Conservation (phyloP, 2,797 vertebrate genomes). For the Pseudopleuronectes americanus region DNA sequence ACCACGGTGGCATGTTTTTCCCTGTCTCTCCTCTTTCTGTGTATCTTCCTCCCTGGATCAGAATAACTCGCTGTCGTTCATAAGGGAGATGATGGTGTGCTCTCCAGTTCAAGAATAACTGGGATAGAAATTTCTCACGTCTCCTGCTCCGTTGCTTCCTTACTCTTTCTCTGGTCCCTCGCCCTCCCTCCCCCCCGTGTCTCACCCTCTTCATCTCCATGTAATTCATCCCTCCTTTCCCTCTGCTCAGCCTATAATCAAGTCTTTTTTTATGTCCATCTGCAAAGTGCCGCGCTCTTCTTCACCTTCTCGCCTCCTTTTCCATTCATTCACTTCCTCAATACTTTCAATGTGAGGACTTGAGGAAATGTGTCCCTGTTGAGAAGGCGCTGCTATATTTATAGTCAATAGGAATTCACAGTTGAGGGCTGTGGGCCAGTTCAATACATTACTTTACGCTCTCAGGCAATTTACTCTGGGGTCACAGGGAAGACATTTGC, state of each 20-base stretch:
- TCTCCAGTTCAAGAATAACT: constrained; percentile 35
- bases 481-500: constrained; percentile 49
- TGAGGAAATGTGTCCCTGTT: constrained; percentile 33
- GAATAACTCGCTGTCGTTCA: constrained; percentile 30
- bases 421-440: constrained; percentile 31
- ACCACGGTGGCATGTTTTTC: constrained; percentile 1
- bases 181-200: constrained; percentile 23
- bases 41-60: constrained; percentile 8
- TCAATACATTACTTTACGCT: constrained; percentile 53
- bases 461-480: constrained; percentile 52
- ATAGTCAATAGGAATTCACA: constrained; percentile 37
- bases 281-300: constrained; percentile 43
- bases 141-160: constrained; percentile 36
- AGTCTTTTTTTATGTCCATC: constrained; percentile 72
- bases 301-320: constrained; percentile 49
- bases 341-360: constrained; percentile 36
- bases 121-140: background rate
- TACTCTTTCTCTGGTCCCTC: constrained; percentile 15
- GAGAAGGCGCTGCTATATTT: constrained; percentile 31
- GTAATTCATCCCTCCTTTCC: constrained; percentile 58
- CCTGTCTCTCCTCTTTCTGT: constrained; percentile 15
- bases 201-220: constrained; percentile 49
- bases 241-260: constrained; percentile 66
- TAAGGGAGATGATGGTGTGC: constrained; percentile 31
- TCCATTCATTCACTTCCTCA: constrained; percentile 25